Evolutionary conservation across 2,113 vertebrate genomes (phyloP).

Genomic region (Chlorodrepanis virens): DNA sequence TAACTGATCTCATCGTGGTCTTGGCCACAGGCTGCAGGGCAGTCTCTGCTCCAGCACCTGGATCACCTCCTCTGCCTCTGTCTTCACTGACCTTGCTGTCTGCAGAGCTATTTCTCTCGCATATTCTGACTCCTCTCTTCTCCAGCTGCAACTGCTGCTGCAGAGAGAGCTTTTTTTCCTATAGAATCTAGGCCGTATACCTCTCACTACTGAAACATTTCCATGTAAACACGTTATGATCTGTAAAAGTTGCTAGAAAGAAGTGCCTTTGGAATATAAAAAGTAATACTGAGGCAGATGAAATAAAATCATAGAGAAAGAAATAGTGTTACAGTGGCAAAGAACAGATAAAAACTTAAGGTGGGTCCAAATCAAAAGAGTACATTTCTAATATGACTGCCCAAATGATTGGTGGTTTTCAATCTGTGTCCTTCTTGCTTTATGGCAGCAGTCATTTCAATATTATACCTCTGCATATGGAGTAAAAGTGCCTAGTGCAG

Average conservation of each 20-base stretch:
- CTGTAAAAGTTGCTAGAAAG: not conserved
- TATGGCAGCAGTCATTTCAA: not conserved
- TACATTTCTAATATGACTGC: not conserved
- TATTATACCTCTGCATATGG: not conserved
- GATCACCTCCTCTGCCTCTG: not conserved
- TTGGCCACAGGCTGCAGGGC: not conserved
- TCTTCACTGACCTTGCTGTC: not conserved
- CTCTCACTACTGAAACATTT: not conserved
- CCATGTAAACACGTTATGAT: not conserved
- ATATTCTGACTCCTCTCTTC: not conserved
- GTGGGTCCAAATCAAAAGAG: not conserved
- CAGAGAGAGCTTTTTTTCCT: not conserved
- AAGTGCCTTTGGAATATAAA: not conserved
- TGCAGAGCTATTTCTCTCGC: not conserved
- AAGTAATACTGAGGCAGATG: not conserved
- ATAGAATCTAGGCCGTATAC: not conserved
- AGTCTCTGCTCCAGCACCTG: not conserved
- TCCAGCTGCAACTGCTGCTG: not conserved
- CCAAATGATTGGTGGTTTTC: not conserved
- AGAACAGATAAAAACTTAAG: not conserved
- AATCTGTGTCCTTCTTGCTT: not conserved
- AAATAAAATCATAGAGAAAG: not conserved
- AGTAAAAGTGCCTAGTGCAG: not conserved
- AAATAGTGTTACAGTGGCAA: not conserved
- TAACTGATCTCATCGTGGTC: not conserved